These are phyloP conservation scores for Iselma pallidipennis DNA, from an alignment of 2,888 invertebrate genomes.

Conservation along the genomic window DNA sequence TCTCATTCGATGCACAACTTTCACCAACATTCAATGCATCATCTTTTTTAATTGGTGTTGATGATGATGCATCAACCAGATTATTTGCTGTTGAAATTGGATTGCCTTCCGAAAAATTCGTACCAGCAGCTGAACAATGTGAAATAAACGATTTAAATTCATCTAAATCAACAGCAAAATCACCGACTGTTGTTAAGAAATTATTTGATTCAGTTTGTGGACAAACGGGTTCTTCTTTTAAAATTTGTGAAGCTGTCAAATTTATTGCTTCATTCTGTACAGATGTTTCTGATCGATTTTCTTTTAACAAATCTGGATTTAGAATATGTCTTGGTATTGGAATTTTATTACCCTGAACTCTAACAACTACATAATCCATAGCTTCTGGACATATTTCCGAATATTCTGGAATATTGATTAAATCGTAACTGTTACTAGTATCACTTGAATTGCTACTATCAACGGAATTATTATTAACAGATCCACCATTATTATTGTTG, in stretches of 20 bases:
- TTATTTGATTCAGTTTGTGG: background rate
- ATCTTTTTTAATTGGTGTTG: background rate
- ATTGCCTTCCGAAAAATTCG: slow-evolving; percentile 36
- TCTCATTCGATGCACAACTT: background rate
- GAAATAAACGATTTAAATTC: slow-evolving; percentile 26
- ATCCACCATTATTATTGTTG: slow-evolving; percentile 34
- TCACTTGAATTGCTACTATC: slow-evolving; percentile 24
- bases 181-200: background rate
- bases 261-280: too few relatives aligned
- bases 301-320: background rate
- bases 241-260: background rate
- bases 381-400: background rate
- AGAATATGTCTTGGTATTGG: background rate
- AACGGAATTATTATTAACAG: slow-evolving; percentile 10
- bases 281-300: background rate
- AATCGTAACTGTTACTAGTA: background rate
- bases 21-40: slow-evolving; percentile 1
- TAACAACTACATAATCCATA: background rate
- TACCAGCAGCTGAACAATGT: slow-evolving; percentile 42
- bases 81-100: background rate
- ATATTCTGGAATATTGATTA: background rate
- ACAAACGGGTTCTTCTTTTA: background rate
- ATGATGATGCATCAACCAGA: background rate
- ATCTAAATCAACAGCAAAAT: background rate
- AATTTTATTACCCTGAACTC: background rate